phyloP scores from a whole-genome alignment of 2,888 invertebrate genomes.

The Dryomyza anilis region DNA sequence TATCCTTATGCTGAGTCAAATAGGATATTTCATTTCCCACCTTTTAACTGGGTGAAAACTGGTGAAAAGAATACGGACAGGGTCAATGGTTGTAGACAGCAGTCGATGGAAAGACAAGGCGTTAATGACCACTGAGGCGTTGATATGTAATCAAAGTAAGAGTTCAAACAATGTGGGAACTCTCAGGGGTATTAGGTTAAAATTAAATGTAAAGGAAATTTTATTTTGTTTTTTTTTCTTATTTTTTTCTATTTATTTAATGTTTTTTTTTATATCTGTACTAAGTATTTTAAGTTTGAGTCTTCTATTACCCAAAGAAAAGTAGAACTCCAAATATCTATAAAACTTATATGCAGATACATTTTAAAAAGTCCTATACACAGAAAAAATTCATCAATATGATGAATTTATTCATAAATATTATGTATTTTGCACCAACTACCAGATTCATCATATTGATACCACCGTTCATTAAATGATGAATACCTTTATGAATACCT shows the following conservation, averaged over 20 bases:
- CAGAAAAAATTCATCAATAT: too few species aligned
- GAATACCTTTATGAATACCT: too few species aligned
- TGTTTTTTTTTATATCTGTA: too few species aligned
- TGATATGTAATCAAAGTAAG: slow-evolving; percentile 46
- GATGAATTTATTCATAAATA: too few species aligned
- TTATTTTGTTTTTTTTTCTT: background rate
- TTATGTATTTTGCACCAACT: too few species aligned
- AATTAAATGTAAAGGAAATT: background rate
- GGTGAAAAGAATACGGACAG: background rate
- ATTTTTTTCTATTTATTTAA: background rate
- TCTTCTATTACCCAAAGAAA: too few species aligned
- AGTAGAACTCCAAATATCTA: too few species aligned
- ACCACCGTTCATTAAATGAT: too few species aligned
- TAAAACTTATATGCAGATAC: too few species aligned
- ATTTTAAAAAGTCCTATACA: too few species aligned
- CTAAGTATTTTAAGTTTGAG: too few species aligned
- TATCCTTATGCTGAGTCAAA: slow-evolving; percentile 15
- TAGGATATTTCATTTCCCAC: slow-evolving; percentile 49
- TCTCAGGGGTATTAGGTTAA: background rate
- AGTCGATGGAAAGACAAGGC: slow-evolving; percentile 30
- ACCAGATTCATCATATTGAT: too few species aligned
- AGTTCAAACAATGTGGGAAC: background rate
- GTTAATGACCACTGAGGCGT: slow-evolving; percentile 44
- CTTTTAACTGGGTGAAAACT: slow-evolving; percentile 36
- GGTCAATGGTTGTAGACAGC: background rate